phyloP scores from a whole-genome alignment of 1,140 invertebrate genomes.

The Argopecten irradians region DNA sequence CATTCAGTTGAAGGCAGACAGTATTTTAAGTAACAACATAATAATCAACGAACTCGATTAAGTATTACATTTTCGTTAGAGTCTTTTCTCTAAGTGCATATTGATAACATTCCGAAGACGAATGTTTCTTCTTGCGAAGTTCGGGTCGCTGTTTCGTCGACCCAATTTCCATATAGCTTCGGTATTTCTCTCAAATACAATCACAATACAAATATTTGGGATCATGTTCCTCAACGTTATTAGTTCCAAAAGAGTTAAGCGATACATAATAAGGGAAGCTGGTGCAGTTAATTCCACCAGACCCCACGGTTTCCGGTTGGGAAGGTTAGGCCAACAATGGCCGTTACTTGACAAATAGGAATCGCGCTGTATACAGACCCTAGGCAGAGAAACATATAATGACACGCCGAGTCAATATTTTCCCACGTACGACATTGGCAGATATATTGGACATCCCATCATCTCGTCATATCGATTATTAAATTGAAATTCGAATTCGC shows the following conservation, averaged over 20 bases:
- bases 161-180: neutral
- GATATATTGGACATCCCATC: neutral
- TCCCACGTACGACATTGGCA: neutral
- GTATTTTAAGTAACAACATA: neutral
- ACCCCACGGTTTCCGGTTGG: neutral
- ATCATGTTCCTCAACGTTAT: neutral
- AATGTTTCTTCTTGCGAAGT: neutral
- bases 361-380: neutral
- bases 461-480: conserved; percentile 2
- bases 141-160: neutral
- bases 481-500: conserved; percentile 10
- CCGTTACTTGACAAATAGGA: neutral
- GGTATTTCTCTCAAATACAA: neutral
- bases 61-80: too few species aligned
- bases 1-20: too few species aligned
- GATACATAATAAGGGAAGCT: neutral
- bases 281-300: neutral
- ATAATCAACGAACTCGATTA: too few species aligned
- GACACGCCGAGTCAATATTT: neutral
- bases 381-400: neutral
- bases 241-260: neutral
- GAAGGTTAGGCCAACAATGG: neutral
- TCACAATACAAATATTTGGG: conserved; percentile 17
- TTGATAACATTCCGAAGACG: neutral
- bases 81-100: neutral